phyloP scores from a whole-genome alignment of 2,888 invertebrate genomes.

The Polydrusus pterygomalis region DNA sequence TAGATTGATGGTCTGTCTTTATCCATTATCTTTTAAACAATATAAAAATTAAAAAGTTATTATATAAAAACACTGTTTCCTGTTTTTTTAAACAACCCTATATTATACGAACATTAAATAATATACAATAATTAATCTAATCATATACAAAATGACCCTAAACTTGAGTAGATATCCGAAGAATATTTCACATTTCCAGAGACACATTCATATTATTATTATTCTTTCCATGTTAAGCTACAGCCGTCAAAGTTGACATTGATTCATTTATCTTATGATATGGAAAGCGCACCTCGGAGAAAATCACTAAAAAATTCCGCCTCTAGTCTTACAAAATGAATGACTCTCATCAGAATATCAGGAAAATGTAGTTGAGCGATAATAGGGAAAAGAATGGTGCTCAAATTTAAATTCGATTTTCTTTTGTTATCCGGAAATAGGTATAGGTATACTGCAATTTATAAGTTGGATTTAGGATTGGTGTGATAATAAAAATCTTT shows the following conservation, averaged over 20 bases:
- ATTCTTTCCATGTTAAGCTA: conserved; percentile 41
- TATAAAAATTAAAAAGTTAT: no score
- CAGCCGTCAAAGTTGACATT: conserved; percentile 43
- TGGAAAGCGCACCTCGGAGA: conserved; percentile 37
- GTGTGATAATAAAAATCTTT: no score
- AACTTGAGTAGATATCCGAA: conserved; percentile 25
- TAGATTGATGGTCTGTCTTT: no score
- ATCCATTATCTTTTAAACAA: no score
- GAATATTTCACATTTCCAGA: conserved; percentile 36
- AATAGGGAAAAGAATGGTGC: conserved; percentile 27
- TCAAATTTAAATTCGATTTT: conserved; percentile 32
- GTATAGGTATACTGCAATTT: background rate
- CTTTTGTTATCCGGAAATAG: background rate
- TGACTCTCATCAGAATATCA: conserved; percentile 32
- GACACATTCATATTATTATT: conserved; percentile 36
- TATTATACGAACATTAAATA: no score
- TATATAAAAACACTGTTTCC: no score
- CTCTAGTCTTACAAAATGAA: conserved; percentile 33
- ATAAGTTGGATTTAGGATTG: background rate
- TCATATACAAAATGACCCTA: conserved; percentile 9
- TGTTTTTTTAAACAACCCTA: no score
- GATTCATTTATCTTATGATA: conserved; percentile 47
- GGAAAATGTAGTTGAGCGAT: conserved; percentile 32
- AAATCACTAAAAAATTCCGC: conserved; percentile 38
- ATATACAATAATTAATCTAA: background rate